Evolutionary conservation across 2,797 vertebrate genomes (phyloP).

Genomic region (Nannoperca obscura): DNA sequence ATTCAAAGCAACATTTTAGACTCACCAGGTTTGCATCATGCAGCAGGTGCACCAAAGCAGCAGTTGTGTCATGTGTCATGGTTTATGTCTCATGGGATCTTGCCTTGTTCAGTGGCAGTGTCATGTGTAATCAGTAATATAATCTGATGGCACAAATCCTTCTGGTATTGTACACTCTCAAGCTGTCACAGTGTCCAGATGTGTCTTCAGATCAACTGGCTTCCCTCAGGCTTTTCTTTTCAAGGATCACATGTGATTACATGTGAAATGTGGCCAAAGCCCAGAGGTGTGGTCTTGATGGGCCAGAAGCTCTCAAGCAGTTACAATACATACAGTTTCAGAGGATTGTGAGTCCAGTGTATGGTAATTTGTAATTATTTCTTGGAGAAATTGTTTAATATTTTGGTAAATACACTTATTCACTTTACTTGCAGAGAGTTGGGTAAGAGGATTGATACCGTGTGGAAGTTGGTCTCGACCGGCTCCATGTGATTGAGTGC

Average conservation of each 20-base stretch:
- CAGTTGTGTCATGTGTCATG: constrained; percentile 27
- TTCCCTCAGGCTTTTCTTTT: constrained; percentile 59
- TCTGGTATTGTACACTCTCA: constrained; percentile 57
- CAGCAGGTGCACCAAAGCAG: constrained; percentile 35
- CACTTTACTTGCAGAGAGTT: background rate
- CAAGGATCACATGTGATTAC: constrained; percentile 46
- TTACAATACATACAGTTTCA: constrained; percentile 1
- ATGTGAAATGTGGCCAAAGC: constrained; percentile 51
- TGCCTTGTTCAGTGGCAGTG: constrained; percentile 53
- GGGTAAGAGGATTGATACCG: background rate
- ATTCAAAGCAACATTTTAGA: constrained; percentile 8
- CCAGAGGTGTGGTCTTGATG: constrained; percentile 20
- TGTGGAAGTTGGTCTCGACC: too few species aligned
- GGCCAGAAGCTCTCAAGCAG: constrained; percentile 7
- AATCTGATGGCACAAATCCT: constrained; percentile 54
- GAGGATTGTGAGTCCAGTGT: background rate
- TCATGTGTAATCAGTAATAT: constrained; percentile 58
- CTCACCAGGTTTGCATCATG: constrained; percentile 17
- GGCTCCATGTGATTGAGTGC: too few species aligned
- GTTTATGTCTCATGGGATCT: constrained; percentile 32
- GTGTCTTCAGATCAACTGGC: constrained; percentile 53
- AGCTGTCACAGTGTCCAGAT: constrained; percentile 63
- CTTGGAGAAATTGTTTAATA: background rate
- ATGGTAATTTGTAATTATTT: constrained; percentile 5
- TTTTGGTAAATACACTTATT: background rate